These are phyloP conservation scores for Polietes domitor DNA, from an alignment of 2,888 invertebrate species.

Conservation along the genomic window DNA sequence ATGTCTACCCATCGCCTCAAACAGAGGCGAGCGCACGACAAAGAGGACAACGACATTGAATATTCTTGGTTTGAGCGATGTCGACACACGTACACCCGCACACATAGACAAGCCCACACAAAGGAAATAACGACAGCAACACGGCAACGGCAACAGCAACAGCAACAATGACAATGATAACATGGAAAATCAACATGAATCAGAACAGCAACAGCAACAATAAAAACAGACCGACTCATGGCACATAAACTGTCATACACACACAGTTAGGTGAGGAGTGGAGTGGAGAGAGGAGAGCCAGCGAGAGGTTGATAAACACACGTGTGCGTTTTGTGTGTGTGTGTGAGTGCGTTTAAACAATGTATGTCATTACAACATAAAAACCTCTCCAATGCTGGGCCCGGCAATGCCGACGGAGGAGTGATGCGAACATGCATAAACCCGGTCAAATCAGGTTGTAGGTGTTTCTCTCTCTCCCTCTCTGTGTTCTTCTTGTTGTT, in stretches of 20 bases:
- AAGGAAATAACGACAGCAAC: slow-evolving; percentile 45
- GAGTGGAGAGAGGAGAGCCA: too few species aligned
- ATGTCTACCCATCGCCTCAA: slow-evolving; percentile 56
- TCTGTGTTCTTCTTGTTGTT: background rate
- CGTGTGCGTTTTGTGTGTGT: background rate
- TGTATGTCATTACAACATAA: slow-evolving; percentile 55
- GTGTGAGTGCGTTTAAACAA: slow-evolving; percentile 34
- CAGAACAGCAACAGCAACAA: slow-evolving; percentile 46
- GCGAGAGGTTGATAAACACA: too few species aligned
- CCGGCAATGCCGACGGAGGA: background rate
- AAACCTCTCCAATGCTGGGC: slow-evolving; percentile 6
- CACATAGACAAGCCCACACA: slow-evolving; percentile 20
- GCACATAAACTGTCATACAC: slow-evolving; percentile 24
- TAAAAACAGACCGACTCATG: slow-evolving; percentile 6
- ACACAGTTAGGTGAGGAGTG: background rate
- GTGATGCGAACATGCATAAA: slow-evolving; percentile 29
- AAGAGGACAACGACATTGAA: slow-evolving; percentile 67
- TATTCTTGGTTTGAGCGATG: slow-evolving; percentile 48
- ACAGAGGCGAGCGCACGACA: slow-evolving; percentile 35
- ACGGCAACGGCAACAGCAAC: slow-evolving; percentile 31
- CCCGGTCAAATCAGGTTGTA: slow-evolving; percentile 42
- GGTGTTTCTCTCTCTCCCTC: slow-evolving; percentile 23
- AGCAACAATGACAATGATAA: slow-evolving; percentile 59
- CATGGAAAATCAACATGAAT: slow-evolving; percentile 61
- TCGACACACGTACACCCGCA: slow-evolving; percentile 32